Percentiles rank a stretch among this genome's conserved stretches.
Conservation (phyloP, 2,797 vertebrate species). For the Pempheris klunzingeri region DNA sequence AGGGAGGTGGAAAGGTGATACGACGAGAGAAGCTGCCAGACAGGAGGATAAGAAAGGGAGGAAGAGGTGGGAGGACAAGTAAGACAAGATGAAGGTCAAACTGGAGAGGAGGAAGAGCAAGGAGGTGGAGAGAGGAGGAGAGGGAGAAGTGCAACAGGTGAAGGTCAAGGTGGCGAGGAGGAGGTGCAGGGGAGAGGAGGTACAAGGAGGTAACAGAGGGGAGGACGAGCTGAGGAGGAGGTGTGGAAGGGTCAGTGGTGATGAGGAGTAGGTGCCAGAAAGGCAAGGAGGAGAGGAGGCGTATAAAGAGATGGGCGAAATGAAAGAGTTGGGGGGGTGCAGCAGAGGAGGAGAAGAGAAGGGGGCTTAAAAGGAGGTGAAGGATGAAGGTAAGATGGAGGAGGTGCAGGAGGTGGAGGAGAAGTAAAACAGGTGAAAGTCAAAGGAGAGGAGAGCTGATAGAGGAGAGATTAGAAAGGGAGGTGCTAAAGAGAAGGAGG, state of each 20-base stretch:
- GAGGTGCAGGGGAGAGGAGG: neutral
- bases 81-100: conserved; percentile 38
- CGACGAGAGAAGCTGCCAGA: neutral
- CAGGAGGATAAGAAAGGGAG: conserved; percentile 22
- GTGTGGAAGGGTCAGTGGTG: neutral
- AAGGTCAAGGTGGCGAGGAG: conserved; percentile 2
- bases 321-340: too few relatives aligned
- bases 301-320: too few relatives aligned
- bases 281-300: neutral
- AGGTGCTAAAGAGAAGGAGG: neutral
- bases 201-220: neutral
- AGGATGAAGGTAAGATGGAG: neutral
- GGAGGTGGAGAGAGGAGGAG: neutral
- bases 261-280: neutral
- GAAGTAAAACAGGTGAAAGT: neutral
- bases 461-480: too few relatives aligned
- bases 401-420: neutral
- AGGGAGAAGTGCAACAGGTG: too few relatives aligned
- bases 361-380: neutral
- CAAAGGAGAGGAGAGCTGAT: neutral
- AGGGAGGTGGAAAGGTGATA: neutral
- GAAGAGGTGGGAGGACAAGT: conserved; percentile 3
- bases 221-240: neutral
- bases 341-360: neutral
- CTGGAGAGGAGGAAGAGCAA: neutral